Base-by-base conservation (phyloP, 2,797 vertebrate genomes). In the Gobionotothen gibberifrons region DNA sequence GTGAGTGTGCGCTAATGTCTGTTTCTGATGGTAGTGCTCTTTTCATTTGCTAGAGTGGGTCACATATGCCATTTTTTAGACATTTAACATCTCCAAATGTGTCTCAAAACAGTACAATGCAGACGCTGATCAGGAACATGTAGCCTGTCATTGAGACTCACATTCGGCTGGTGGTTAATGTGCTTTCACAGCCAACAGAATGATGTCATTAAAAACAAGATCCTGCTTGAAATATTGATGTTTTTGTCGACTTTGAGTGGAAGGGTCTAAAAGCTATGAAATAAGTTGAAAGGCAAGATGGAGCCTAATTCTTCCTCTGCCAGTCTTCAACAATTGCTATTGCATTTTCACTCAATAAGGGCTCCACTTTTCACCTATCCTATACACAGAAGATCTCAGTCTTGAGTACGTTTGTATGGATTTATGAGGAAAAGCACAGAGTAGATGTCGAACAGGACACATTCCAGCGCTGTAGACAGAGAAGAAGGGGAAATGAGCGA, bases 201-300 rank as follows among this genome's bases (percentile, higher is more conserved):
- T 85, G 63, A 88, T 86, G 85, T 78, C 85, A 82, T 79, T 84
- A 83, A 65, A 82, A 72, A 79, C 82, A 40, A 85, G 69, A 81
- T 82, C 69, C 69, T 62, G 64, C 76, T 87, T 88, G 82, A 85
- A 85, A 78, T 81, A 90, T 87, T 79, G 84, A 92, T 92, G 88
- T 84, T 82, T 90, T 84, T 74, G 84, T 70, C 71, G 76, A 80
- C 78, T 87, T 82, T 81, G 82, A 86, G 78, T 72, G 78, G 75
- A 79, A 81, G 61, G 70, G 66, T 79, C 75, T 85, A 69, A 88
- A 84, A 82, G 85, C 82, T 69, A 66, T 77, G 71, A 79, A 87
- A 87, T 63, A 85, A 72, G 72, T 76, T 86, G 69, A 85, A 89
- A 89, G 66, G 64, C 66, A 75, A 79, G 59, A 85, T 64, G 53